Conservation (phyloP, 2,797 vertebrate genomes). For the Zalophus californianus region DNA sequence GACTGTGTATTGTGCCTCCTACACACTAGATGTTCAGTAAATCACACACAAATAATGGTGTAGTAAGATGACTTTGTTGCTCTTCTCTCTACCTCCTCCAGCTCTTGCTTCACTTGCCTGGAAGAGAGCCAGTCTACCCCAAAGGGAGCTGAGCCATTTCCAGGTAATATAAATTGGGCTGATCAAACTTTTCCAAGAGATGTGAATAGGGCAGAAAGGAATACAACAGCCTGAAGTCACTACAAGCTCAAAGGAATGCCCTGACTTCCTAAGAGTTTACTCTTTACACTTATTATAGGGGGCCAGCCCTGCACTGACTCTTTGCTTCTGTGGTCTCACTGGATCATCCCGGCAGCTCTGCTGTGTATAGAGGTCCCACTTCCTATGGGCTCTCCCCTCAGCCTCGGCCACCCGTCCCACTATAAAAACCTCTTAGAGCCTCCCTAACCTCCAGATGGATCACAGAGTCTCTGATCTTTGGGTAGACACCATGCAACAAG, state of each 20-base stretch:
- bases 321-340: neutral
- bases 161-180: neutral
- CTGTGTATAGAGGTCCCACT: neutral
- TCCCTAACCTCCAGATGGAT: neutral
- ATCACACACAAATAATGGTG: neutral
- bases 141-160: neutral
- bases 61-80: neutral
- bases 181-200: slow-evolving; percentile 28
- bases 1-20: neutral
- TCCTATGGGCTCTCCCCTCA: neutral
- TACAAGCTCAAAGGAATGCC: neutral
- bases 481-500: neutral
- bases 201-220: neutral
- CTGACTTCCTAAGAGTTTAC: neutral
- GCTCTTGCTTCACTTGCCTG: neutral
- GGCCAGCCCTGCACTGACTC: neutral
- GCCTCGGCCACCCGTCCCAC: neutral
- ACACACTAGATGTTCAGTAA: neutral
- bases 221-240: neutral
- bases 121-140: neutral
- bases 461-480: neutral
- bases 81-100: neutral
- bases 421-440: neutral
- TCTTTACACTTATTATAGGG: neutral
- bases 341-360: neutral